Conservation (phyloP, 2,113 vertebrate species). For the Helogale parvula region DNA sequence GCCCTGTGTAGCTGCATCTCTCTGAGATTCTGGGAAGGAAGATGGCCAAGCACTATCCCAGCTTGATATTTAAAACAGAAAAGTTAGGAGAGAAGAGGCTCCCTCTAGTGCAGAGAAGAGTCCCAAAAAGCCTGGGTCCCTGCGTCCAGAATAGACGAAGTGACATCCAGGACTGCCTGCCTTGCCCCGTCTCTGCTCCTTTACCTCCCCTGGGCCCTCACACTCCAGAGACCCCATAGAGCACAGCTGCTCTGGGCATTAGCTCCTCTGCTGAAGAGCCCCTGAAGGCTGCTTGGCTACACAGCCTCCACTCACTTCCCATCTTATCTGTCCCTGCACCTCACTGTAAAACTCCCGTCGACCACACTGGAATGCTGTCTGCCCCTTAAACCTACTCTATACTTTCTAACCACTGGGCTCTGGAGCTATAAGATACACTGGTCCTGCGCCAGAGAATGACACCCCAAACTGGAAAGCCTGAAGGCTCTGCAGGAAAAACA, state of each 20-base stretch:
- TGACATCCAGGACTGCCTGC: rapidly evolving
- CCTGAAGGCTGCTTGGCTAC: not conserved
- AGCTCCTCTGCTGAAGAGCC: not conserved
- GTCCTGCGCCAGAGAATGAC: not conserved
- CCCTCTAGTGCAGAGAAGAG: not conserved
- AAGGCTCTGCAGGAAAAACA: not conserved
- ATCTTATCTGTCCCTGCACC: not conserved
- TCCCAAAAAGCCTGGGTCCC: not conserved
- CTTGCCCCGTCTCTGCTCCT: not conserved
- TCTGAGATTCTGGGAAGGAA: not conserved
- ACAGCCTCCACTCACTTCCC: not conserved
- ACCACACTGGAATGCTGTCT: not conserved
- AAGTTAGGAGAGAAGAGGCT: not conserved
- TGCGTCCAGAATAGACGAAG: not conserved
- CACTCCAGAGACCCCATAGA: rapidly evolving
- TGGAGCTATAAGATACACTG: not conserved
- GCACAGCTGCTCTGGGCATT: not conserved
- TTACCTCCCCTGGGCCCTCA: rapidly evolving
- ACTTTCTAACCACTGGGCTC: not conserved
- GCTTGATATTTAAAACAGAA: not conserved
- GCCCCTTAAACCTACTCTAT: not conserved
- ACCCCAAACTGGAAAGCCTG: not conserved
- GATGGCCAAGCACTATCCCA: not conserved
- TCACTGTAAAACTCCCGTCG: not conserved
- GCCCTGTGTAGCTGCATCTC: not conserved